Base-by-base conservation (phyloP, 2,113 vertebrate species). In the Elephantulus edwardii region DNA sequence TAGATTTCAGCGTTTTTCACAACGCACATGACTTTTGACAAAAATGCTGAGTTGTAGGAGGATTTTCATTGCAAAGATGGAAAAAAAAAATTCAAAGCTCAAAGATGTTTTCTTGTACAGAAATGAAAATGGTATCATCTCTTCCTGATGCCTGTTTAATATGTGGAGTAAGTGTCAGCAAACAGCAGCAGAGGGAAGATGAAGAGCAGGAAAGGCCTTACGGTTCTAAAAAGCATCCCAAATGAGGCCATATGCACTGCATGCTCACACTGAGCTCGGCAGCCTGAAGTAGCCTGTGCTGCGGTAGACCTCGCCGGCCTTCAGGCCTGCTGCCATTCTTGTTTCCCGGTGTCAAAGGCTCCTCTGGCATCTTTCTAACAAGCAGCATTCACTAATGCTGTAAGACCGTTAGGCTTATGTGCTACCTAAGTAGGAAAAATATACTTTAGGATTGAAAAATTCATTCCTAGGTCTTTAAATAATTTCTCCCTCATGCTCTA, bases 1-100 rank as follows among this genome's bases (percentile, higher is more conserved):
- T 79, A 84, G 81, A 88, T 92, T 82, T 93, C 86, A 90, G 85
- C 91, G 77, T 82, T 92, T 95, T 95, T 88, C 56, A 54, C 58
- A 88, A 88, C 71, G 72, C 38, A 33, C 75, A 91, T 85, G 92
- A 83, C 71, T 92, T 90, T 93, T 95, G 83, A 83, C 88, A 93
- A 88, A 92, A 94, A 83, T 70, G 71, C 93, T 92, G 91, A 95
- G 85, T 91, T 83, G 44, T 70, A 74, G 42, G 62, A 86, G 89
- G 83, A 66, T 85, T 50, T 92, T 66, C 84, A 48, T 70, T 48
- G 83, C 44, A 38, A 79, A 84, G 71, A 80, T 76, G 46, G 28
- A 48, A 56, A 35, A 35, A 28, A 46, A 91, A 83, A 66, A 26
- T 77, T 95, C 48, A n/a, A 33, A 94, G 70, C 74, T 71, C 14